Evolutionary conservation across 1,140 invertebrate genomes (phyloP), one percentile per base, ranked within the genome.

Genomic region (Cherax destructor): DNA sequence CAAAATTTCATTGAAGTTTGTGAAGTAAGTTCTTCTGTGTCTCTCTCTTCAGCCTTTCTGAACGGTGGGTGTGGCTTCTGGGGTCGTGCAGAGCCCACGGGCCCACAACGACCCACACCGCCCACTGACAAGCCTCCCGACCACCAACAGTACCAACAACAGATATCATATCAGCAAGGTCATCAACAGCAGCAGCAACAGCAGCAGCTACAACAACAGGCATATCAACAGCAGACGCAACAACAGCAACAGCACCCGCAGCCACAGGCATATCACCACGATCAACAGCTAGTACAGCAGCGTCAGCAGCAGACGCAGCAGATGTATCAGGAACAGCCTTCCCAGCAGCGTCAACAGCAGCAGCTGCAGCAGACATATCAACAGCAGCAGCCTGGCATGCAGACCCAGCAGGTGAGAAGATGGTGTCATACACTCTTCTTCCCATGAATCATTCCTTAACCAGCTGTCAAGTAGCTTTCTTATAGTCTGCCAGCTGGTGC

Each of bases 71-170:
- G 83, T 52, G 83, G 83, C 0, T 85, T 85, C 69, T 85, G 83
- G 83, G 83, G 83, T 21, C 30, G 69, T n/a, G 65, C 61, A 1
- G 30, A 72, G 47, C 83, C 83, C 30, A 16, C 83, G 4, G 83
- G 76, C n/a, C 65, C 65, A 4, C 61, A 85, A 47, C 59, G 69
- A 18, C 69, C 83, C 13, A 85, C 83, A 30, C 83, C 83, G 1
- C 83, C 83, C 47, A 85, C 83, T 50, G 83, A 85, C 83, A 85
- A 85, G 69, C 83, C 83, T n/a, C 83, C 83, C 50, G 83, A 85
- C 50, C 56, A 65, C 0, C 24, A 24, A n/a, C 56, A 85, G n/a
- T 61, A 74, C 7, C 78, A 80, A 18, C 78, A 49, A 6, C 78
- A 77, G 7, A 11, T 47, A 11, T 77, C 76, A 77, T 16, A 10